Conservation (phyloP, 1,140 invertebrate species). For the Zelostemma sp. region DNA sequence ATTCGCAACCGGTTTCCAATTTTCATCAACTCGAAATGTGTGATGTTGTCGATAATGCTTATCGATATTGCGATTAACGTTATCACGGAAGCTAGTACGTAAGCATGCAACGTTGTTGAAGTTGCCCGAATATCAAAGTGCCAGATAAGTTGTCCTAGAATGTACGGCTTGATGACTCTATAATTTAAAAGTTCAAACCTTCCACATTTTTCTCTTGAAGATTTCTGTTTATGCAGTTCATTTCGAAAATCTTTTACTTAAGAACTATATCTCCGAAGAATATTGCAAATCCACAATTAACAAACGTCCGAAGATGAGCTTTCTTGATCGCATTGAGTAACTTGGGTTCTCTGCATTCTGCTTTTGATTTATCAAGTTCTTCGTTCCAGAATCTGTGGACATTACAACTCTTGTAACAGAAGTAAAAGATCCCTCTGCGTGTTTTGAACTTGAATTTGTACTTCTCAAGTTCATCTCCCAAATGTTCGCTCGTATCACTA, state of each 20-base stretch:
- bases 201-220: too few species aligned
- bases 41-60: slow-evolving; percentile 59
- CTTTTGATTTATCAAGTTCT: slow-evolving; percentile 25
- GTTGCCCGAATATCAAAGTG: slow-evolving; percentile 66
- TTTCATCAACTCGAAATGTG: slow-evolving; percentile 60
- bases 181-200: slow-evolving; percentile 15
- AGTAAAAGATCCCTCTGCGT: neutral
- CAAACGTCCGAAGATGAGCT: slow-evolving; percentile 22
- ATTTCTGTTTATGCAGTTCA: too few species aligned
- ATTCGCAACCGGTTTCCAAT: slow-evolving; percentile 72
- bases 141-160: slow-evolving; percentile 65
- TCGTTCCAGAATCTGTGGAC: slow-evolving; percentile 27
- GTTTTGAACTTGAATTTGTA: slow-evolving; percentile 9
- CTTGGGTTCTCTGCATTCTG: slow-evolving; percentile 20
- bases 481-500: slow-evolving; percentile 31
- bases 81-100: slow-evolving; percentile 65
- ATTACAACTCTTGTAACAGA: neutral
- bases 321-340: slow-evolving; percentile 29
- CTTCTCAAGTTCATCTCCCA: slow-evolving; percentile 34
- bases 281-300: slow-evolving; percentile 18
- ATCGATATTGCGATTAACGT: slow-evolving; percentile 64
- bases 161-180: slow-evolving; percentile 61
- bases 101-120: slow-evolving; percentile 60
- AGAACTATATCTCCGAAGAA: too few species aligned
- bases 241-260: slow-evolving; percentile 10